Conservation (phyloP, 2,797 vertebrate genomes). For the Coregonus sp. region DNA sequence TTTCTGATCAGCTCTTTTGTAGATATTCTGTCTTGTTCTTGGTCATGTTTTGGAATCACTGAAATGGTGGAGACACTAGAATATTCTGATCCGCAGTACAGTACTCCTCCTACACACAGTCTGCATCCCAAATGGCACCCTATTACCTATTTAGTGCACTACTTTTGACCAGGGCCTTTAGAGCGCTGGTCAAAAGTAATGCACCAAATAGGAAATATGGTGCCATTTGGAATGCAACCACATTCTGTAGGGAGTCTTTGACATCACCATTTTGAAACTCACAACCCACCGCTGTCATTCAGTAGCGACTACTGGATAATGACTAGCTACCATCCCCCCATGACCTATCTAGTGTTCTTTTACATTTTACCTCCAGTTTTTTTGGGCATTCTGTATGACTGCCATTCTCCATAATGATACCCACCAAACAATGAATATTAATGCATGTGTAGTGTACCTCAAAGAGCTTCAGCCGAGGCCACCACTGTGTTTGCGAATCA, state of each 20-base stretch:
- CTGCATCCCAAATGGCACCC: background rate
- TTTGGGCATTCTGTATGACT: slow-evolving; percentile 15
- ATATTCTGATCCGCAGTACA: background rate
- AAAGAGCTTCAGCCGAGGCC: slow-evolving; percentile 31
- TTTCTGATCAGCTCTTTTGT: background rate
- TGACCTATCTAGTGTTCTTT: background rate
- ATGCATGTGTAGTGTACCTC: slow-evolving; percentile 44
- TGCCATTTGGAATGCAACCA: background rate
- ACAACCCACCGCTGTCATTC: background rate
- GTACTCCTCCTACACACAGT: background rate
- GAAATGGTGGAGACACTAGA: background rate
- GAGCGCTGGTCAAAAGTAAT: background rate
- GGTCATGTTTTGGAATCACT: too few species aligned
- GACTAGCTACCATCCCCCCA: slow-evolving; percentile 5
- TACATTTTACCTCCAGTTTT: slow-evolving; percentile 15
- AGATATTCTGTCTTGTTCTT: too few species aligned
- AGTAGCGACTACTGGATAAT: background rate
- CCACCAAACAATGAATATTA: slow-evolving; percentile 51
- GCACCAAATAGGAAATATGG: background rate
- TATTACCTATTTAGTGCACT: background rate
- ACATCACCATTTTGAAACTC: background rate
- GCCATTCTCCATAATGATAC: slow-evolving; percentile 45
- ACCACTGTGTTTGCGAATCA: slow-evolving; percentile 28
- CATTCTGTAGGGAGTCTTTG: background rate
- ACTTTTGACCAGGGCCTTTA: too few species aligned